Evolutionary conservation across 2,888 invertebrate species (phyloP).

Genomic region (Theretra japonica): DNA sequence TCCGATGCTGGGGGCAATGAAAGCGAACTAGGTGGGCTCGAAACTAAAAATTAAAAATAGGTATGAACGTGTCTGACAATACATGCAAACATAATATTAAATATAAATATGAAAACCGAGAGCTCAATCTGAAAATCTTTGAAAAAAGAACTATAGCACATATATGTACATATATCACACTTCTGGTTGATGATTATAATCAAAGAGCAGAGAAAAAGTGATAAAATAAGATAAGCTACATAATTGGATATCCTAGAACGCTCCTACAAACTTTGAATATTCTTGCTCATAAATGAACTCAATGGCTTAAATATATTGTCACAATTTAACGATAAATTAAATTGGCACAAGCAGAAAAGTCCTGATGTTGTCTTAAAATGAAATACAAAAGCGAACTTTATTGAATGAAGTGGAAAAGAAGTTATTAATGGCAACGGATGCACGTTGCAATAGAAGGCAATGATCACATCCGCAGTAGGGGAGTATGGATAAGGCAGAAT

Average conservation of each 20-base stretch:
- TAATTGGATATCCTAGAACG: no score
- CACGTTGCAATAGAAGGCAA: background rate
- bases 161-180: no score
- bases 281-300: no score
- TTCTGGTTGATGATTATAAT: no score
- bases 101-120: background rate
- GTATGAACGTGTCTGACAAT: background rate
- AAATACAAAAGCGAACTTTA: background rate
- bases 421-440: slow-evolving; percentile 8
- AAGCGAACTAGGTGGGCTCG: background rate
- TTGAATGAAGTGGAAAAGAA: background rate
- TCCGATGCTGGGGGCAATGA: background rate
- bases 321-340: background rate
- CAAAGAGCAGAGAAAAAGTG: no score
- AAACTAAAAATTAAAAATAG: slow-evolving; percentile 1
- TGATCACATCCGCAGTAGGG: slow-evolving; percentile 9
- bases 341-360: background rate
- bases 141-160: no score
- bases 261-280: no score
- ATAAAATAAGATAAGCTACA: no score
- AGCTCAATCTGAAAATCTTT: no score
- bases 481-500: background rate
- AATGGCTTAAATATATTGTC: background rate
- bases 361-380: background rate
- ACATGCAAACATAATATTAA: background rate